These are phyloP conservation scores for Thyatira batis DNA, from an alignment of 2,888 invertebrate species.

Conservation along the genomic window DNA sequence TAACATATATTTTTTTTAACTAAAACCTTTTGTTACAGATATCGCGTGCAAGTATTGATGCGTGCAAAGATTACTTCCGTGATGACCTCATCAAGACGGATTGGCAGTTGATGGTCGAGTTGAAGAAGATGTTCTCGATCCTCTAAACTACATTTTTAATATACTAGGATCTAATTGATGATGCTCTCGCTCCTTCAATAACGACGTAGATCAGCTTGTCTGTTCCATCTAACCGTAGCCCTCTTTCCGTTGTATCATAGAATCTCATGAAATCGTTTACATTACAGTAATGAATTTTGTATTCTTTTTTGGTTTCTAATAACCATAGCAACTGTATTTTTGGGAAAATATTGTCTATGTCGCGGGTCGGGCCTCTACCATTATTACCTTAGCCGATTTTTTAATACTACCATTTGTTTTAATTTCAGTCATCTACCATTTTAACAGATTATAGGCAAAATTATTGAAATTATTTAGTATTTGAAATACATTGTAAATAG, in stretches of 20 bases:
- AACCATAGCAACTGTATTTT: constrained; percentile 4
- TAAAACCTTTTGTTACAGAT: constrained; percentile 86
- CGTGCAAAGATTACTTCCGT: constrained; percentile 99
- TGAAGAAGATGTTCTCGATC: constrained; percentile 98
- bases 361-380: background rate
- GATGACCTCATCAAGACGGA: constrained; percentile 98
- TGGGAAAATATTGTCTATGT: background rate
- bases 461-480: constrained; percentile 7
- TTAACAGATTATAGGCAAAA: background rate
- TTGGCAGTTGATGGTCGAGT: constrained; percentile 99
- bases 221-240: constrained; percentile 64
- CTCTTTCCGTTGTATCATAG: constrained; percentile 48
- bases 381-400: constrained; percentile 5
- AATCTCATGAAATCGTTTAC: constrained; percentile 48
- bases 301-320: constrained; percentile 21
- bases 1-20: background rate
- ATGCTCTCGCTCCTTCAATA: constrained; percentile 44
- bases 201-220: constrained; percentile 40
- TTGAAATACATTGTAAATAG: constrained; percentile 47
- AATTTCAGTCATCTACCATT: background rate
- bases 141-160: constrained; percentile 82
- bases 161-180: constrained; percentile 21
- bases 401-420: constrained; percentile 31
- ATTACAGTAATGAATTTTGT: constrained; percentile 12
- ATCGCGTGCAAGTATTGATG: constrained; percentile 98